These are phyloP conservation scores for Podarcis lilfordi DNA, from an alignment of 2,797 vertebrate genomes.

Conservation along the genomic window DNA sequence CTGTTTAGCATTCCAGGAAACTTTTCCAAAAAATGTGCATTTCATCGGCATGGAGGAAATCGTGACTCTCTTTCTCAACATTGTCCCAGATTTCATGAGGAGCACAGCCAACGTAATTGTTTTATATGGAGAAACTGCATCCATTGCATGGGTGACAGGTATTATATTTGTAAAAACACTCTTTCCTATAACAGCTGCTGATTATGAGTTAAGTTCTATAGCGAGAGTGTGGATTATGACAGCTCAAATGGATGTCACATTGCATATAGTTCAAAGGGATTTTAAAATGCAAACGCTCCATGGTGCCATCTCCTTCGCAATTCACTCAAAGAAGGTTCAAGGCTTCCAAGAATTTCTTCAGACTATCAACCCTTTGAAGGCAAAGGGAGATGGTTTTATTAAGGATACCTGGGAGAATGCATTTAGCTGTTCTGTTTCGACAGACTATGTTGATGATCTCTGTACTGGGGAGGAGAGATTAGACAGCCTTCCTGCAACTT, in stretches of 20 bases:
- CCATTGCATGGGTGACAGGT: background rate
- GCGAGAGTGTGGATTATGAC: background rate
- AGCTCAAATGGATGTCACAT: constrained; percentile 3
- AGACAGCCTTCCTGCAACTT: background rate
- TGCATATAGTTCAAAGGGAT: background rate
- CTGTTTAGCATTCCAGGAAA: background rate
- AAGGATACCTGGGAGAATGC: background rate
- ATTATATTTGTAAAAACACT: accelerated
- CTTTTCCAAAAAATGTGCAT: background rate
- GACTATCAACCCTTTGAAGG: background rate
- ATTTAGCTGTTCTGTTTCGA: background rate
- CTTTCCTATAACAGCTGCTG: background rate
- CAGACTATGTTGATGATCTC: background rate
- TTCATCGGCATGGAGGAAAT: background rate
- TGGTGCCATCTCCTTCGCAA: constrained; percentile 7
- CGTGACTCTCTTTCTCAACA: background rate
- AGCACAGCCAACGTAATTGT: background rate
- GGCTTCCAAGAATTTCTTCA: constrained; percentile 1
- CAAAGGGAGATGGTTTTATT: background rate
- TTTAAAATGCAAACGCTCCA: background rate
- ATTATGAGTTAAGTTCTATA: background rate
- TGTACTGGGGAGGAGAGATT: background rate
- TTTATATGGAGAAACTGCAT: background rate
- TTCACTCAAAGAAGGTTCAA: background rate
- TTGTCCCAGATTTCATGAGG: background rate